Base-by-base conservation (phyloP, 2,113 vertebrate species). In the Pampusana beccarii region DNA sequence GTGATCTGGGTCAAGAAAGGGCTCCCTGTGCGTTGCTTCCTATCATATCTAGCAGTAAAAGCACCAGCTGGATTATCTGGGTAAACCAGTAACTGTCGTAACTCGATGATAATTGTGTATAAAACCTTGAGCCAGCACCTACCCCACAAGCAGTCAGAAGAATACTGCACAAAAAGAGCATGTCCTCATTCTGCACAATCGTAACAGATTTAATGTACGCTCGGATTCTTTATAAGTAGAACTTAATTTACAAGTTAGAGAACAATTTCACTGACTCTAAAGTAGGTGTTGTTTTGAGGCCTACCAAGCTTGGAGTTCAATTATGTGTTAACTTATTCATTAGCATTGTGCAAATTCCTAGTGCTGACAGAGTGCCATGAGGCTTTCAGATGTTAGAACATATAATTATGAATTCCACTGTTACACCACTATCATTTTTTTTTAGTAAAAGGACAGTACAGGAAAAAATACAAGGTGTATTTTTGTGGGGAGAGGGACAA, bases 41-140 rank as follows among this genome's bases (percentile, higher is more conserved):
- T 51, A 67, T 18, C 2, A 0, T 15, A 57, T 1, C 24, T 25
- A 69, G 26, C 44, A 75, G 57, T 33, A 92, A 65, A 93, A 83
- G 31, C n/a, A 86, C 5, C 31, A 83, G 58, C 62, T 80, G 54
- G 71, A 80, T 77, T 51, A 75, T 20, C 73, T 23, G 67, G 74
- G 54, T 61, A 80, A 92, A 73, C 40, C 40, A 65, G 42, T 48
- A 87, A 36, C 4, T 81, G 57, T 48, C 0, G 0, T 54, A 75
- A 92, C 58, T 77, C 0, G 0, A 40, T 6, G 29, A 65, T 4
- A 36, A 36, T 0, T 46, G 34, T 3, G 1, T 34, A 31, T 24
- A 74, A 89, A 88, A 50, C 36, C 62, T 53, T 51, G 48, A 82
- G 34, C 26, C 48, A 90, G 61, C 38, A 72, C 24, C 54, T 31